Evolutionary conservation across 2,113 vertebrate species (phyloP).

Genomic region (Labeo rohita): DNA sequence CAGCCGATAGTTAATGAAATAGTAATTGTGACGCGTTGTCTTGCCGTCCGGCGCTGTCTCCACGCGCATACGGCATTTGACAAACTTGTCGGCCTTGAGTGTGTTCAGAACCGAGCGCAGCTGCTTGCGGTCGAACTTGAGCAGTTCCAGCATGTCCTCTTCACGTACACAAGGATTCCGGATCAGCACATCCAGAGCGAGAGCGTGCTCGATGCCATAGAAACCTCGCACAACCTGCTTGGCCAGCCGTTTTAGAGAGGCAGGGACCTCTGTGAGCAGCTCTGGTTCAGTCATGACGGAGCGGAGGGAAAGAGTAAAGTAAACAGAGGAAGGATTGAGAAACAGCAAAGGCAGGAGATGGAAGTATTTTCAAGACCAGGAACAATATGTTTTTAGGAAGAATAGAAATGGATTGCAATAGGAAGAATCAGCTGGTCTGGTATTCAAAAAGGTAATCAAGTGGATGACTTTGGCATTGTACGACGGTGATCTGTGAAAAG

Average conservation of each 20-base stretch:
- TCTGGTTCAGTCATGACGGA: slow-evolving; percentile 89
- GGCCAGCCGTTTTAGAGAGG: slow-evolving; percentile 90
- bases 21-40: slow-evolving; percentile 96
- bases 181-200: slow-evolving; percentile 96
- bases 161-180: slow-evolving; percentile 95
- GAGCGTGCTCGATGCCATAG: slow-evolving; percentile 92
- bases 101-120: slow-evolving; percentile 95
- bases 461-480: neutral
- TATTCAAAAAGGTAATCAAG: no score
- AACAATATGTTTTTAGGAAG: neutral
- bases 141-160: slow-evolving; percentile 97
- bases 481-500: neutral
- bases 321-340: neutral
- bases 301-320: neutral
- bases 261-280: slow-evolving; percentile 91
- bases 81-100: slow-evolving; percentile 95
- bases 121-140: slow-evolving; percentile 98
- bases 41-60: slow-evolving; percentile 95
- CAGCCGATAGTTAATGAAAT: slow-evolving; percentile 96
- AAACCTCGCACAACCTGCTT: slow-evolving; percentile 97
- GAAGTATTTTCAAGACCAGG: neutral
- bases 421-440: neutral
- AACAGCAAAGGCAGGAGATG: neutral
- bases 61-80: slow-evolving; percentile 97
- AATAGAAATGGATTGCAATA: neutral